phyloP scores from a whole-genome alignment of 2,113 vertebrate species.

The Ahaetulla prasina region DNA sequence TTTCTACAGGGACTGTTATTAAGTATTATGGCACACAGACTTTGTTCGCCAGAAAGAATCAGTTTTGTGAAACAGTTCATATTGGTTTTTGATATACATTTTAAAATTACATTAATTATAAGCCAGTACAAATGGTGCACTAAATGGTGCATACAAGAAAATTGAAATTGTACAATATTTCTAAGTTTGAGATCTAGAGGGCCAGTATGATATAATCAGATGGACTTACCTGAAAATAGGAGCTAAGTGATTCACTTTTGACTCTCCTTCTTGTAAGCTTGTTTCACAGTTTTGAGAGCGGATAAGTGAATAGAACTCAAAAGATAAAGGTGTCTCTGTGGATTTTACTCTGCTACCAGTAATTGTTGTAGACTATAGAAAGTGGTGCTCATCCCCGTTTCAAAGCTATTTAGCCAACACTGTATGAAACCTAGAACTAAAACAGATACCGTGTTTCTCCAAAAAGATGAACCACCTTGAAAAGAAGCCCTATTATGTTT shows the following conservation, averaged over 20 bases:
- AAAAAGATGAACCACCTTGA: too few species aligned
- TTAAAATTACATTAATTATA: slow-evolving; percentile 41
- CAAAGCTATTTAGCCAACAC: background rate
- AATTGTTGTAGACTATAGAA: background rate
- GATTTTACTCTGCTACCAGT: background rate
- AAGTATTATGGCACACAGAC: slow-evolving; percentile 21
- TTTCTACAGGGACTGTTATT: slow-evolving; percentile 36
- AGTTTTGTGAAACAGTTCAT: slow-evolving; percentile 17
- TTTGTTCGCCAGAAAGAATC: slow-evolving; percentile 12
- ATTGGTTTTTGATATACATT: slow-evolving; percentile 43
- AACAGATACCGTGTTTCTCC: background rate
- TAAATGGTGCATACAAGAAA: background rate
- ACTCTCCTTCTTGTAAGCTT: background rate
- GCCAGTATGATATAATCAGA: background rate
- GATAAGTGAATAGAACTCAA: background rate
- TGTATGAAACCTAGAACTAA: background rate
- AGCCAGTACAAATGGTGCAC: background rate
- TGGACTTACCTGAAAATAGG: background rate
- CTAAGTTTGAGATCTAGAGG: background rate
- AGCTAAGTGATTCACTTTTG: background rate
- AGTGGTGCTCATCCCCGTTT: background rate
- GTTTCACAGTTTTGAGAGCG: background rate
- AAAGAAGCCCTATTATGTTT: too few species aligned
- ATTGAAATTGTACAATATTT: background rate
- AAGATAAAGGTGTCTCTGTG: background rate